Evolutionary conservation across 2,113 vertebrate species (phyloP), one percentile per base, ranked within the genome.

Genomic region (Manacus vitellinus): DNA sequence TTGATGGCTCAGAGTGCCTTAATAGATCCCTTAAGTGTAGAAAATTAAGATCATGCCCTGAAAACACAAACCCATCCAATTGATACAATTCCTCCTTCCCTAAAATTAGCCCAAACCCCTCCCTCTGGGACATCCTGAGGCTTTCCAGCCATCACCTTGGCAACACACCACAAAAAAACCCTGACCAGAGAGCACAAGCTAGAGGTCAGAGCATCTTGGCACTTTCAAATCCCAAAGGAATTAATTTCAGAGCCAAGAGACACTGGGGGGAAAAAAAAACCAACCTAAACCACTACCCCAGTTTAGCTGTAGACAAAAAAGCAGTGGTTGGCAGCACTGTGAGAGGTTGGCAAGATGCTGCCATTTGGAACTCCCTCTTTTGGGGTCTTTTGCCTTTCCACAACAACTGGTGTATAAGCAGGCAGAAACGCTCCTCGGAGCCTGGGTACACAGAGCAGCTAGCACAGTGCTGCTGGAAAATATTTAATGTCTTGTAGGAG

Each of bases 401-500:
- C 7, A 43, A 55, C 2, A 2, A 49, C 43, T 14, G 6, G 20
- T 0, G 2, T 56, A 59, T 23, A 37, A 85, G 61, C 14, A 0
- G 30, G 61, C 21, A 49, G 66, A 85, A 74, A 43, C 1, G 4
- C 43, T 92, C 16, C 56, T 82, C 3, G 0, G 72, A 92, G 80
- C 46, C 63, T 46, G 63, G 59, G 35, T 72, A 82, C 63, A 37
- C 27, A 35, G 21, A 47, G 63, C 49, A 94, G 71, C 83, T 62
- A 86, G 86, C 10, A 2, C 75, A 82, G 81, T 3, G 2, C 54
- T 47, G 63, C 89, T 87, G 65, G 84, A 35, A 93, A 90, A 76
- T 72, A 86, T 62, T 94, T 81, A 58, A 78, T 89, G 80, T 74
- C 87, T 85, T 91, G 81, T 85, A 88, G 55, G 88, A 96, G 77